Conservation (phyloP, 1,140 invertebrate genomes). For the Camponotus pennsylvanicus region DNA sequence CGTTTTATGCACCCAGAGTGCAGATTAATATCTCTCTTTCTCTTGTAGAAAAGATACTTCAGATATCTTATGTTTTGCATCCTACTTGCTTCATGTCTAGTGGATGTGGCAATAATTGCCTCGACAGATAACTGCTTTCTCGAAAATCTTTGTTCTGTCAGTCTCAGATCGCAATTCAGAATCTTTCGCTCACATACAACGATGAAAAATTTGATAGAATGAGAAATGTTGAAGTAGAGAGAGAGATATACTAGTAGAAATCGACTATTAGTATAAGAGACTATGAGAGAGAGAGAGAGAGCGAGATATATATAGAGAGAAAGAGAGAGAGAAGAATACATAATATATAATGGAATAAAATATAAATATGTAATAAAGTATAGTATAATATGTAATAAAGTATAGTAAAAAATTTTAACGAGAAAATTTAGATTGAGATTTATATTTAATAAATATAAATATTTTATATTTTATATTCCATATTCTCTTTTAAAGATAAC, state of each 20-base stretch:
- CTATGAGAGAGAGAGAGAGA: too few relatives aligned
- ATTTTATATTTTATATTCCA: too few relatives aligned
- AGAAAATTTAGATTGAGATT: too few relatives aligned
- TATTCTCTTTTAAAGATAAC: too few relatives aligned
- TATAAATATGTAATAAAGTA: background rate
- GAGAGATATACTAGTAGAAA: background rate
- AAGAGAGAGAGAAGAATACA: too few relatives aligned
- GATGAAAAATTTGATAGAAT: background rate
- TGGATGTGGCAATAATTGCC: constrained; percentile 35
- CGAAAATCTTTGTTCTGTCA: constrained; percentile 2
- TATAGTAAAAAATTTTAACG: background rate
- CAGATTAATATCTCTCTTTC: constrained; percentile 4
- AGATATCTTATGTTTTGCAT: constrained; percentile 59
- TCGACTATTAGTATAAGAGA: background rate
- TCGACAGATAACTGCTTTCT: constrained; percentile 47
- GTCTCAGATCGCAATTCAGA: background rate
- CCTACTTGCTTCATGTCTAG: background rate
- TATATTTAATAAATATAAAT: too few relatives aligned
- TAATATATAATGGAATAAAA: background rate
- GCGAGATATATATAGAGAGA: too few relatives aligned
- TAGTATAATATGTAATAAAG: background rate
- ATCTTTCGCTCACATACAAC: constrained; percentile 27
- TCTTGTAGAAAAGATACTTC: constrained; percentile 29
- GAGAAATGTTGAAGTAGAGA: background rate
- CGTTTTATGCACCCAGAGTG: constrained; percentile 28